Base-by-base conservation (phyloP, 2,888 invertebrate genomes). In the Theristus sp. region DNA sequence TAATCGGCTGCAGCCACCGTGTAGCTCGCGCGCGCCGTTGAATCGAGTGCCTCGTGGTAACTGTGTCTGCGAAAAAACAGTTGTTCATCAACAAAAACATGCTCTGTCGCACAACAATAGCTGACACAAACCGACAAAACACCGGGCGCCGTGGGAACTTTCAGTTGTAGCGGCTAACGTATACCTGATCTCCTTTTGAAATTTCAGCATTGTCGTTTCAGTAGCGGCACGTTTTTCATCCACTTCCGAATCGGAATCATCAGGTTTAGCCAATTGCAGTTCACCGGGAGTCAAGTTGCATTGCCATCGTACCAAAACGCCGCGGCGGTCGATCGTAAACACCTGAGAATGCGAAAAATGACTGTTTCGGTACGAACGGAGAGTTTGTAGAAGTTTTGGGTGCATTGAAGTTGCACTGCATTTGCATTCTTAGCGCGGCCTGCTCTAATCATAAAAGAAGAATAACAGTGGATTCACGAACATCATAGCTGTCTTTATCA, bases 1-100 rank as follows among this genome's bases (percentile, higher is more conserved):
- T 88, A 96, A 56, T 85, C 84, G 0, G 85, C 85, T 0, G 89
- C 82, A 0, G 89, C 86, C 0, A 96, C 75, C 60, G 79, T 75
- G 0, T 84, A 83, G 1, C 68, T 71, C 22, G 69, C 70, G 55
- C 61, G 63, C 26, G 63, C n/a, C n/a, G n/a, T n/a, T n/a, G n/a
- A n/a, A n/a, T n/a, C 65, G 22, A 62, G 61, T 27, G 66, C 66
- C 67, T 66, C 71, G 27, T 61, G 71, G 55, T 69, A 72, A 29
- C 68, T 87, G 74, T 87, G 84, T 31, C 85, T 81, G 0, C 81
- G 81, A 63, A 26, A 24, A 38, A n/a, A n/a, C n/a, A n/a, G n/a
- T n/a, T n/a, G n/a, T n/a, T n/a, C n/a, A 55, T 24, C 10, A 55
- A 24, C 13, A 26, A 27, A 10, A 55, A 55, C 27, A 24, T 26